Conservation (phyloP, 2,797 vertebrate species). For the Aselliscus stoliczkanus region DNA sequence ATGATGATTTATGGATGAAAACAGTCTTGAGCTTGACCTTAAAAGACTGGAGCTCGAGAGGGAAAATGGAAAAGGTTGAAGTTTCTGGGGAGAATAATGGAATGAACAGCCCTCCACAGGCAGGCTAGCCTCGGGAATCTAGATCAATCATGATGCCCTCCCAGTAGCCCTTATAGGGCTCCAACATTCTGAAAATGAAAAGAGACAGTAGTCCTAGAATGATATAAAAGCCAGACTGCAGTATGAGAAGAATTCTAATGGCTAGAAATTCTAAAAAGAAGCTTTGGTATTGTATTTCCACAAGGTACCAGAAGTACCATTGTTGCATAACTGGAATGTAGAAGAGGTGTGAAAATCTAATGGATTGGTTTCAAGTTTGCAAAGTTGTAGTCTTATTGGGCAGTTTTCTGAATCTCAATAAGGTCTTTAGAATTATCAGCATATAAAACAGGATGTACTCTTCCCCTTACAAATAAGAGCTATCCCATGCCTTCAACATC, state of each 20-base stretch:
- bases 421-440: background rate
- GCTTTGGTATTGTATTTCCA: background rate
- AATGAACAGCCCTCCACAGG: background rate
- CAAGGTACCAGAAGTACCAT: background rate
- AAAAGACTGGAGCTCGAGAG: background rate
- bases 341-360: background rate
- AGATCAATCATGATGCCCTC: background rate
- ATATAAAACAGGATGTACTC: background rate
- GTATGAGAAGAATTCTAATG: constrained; percentile 15
- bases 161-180: background rate
- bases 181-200: background rate
- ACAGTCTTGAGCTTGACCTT: background rate
- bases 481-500: background rate
- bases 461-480: background rate
- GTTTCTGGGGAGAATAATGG: background rate
- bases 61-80: background rate
- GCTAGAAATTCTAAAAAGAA: background rate
- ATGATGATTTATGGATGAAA: background rate
- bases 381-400: background rate
- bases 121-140: background rate
- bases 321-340: background rate
- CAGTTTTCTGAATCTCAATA: background rate
- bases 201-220: background rate
- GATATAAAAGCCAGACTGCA: background rate
- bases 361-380: background rate